Conservation (phyloP, 2,888 invertebrate species). For the Hydriomena furcata region DNA sequence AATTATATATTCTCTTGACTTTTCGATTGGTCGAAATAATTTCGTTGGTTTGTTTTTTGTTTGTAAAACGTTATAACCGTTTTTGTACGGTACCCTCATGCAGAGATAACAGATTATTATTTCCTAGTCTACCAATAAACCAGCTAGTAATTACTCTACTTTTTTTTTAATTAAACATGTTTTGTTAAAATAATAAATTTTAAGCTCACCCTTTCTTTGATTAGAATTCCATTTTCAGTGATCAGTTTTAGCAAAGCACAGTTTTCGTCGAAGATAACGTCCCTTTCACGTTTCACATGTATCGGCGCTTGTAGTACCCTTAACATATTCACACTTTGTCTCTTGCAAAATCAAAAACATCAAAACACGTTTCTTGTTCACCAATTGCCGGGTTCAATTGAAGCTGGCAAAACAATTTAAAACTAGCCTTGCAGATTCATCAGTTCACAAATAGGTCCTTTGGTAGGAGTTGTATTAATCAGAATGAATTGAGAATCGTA, state of each 20-base stretch:
- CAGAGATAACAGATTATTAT: no score
- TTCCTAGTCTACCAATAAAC: no score
- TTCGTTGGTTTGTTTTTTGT: no score
- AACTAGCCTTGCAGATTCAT: constrained; percentile 21
- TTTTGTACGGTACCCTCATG: no score
- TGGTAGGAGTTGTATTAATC: constrained; percentile 13
- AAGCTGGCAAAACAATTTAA: constrained; percentile 31
- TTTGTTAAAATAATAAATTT: neutral
- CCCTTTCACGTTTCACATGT: constrained; percentile 18
- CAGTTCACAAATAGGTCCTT: constrained; percentile 1
- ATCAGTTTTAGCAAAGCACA: constrained; percentile 32
- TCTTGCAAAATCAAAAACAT: constrained; percentile 1
- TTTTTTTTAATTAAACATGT: no score
- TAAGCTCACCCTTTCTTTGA: constrained; percentile 27
- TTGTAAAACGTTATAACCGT: no score
- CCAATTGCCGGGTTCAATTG: constrained; percentile 28
- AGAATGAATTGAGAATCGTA: constrained; percentile 8
- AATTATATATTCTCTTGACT: no score
- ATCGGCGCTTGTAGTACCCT: constrained; percentile 25
- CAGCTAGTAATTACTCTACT: no score
- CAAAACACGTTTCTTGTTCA: constrained; percentile 12
- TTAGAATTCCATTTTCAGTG: constrained; percentile 29
- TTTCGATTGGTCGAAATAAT: no score
- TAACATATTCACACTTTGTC: constrained; percentile 22
- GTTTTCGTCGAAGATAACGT: constrained; percentile 26